A percentile compares a stretch with the other conserved stretches of the same genome.
Evolutionary conservation across 2,113 vertebrate species (phyloP).

Genomic region (Rutilus rutilus): DNA sequence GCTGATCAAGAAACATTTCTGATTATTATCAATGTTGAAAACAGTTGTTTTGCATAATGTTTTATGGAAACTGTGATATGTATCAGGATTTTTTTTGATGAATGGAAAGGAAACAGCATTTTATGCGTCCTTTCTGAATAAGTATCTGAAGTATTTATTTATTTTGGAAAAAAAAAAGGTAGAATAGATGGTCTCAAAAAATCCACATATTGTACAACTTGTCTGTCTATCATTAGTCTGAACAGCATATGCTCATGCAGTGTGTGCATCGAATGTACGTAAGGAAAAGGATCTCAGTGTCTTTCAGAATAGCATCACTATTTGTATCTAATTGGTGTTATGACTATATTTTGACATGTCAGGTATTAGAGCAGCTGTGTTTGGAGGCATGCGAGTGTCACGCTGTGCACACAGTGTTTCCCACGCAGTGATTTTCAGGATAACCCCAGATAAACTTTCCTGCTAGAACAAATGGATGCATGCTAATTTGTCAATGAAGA

Average conservation of each 20-base stretch:
- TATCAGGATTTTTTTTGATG: background rate
- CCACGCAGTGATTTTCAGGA: background rate
- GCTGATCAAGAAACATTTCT: background rate
- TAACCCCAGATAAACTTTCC: background rate
- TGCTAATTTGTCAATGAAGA: background rate
- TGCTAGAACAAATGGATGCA: background rate
- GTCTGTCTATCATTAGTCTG: background rate
- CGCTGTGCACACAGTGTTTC: background rate
- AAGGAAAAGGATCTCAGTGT: background rate
- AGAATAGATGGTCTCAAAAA: background rate
- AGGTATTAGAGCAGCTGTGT: slow-evolving; percentile 23
- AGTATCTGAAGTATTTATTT: background rate
- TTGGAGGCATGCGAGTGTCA: background rate
- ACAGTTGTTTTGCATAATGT: background rate
- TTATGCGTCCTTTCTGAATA: background rate
- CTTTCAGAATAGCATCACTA: background rate
- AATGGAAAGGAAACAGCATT: background rate
- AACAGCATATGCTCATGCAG: background rate
- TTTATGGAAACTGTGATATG: background rate
- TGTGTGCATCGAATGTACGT: background rate
- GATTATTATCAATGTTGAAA: background rate
- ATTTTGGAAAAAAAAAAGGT: rapidly evolving
- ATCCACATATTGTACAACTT: background rate
- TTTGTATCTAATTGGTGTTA: background rate
- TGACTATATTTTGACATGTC: background rate